Base-by-base conservation (phyloP, 1,140 invertebrate genomes). In the Ips typographus region DNA sequence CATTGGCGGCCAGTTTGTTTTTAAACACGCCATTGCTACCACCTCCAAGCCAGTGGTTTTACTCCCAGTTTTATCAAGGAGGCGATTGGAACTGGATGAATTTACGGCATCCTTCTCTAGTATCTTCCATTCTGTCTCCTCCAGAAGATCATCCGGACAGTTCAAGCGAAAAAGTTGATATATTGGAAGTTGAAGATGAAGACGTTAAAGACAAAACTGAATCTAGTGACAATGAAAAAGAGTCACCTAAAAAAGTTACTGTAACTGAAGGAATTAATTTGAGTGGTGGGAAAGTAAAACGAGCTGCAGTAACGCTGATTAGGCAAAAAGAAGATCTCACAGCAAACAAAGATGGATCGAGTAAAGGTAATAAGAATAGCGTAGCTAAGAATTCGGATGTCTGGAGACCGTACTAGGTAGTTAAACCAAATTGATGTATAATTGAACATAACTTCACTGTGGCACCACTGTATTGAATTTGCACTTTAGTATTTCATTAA, bases 21-120 rank as follows among this genome's bases (percentile, higher is more conserved):
- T 80, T 91, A 39, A 90, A 90, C 75, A 85, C 88, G 2, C 88
- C 89, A 0, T 79, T 91, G 4, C 75, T 90, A 47, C 88, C 88
- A n/a, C 88, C 88, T 2, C 88, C 89, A 1, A 88, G 88, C 42
- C 89, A 89, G 62, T 91, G 89, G 89, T 80, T 91, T 1, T 91
- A 91, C 76, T 88, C 87, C 0, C 89, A 90, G 74, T 81, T 91
- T 1, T 90, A 90, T 73, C 81, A 78, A 2, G 88, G 88, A 2
- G 88, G 87, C 71, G 81, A 83, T 62, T 87, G 88, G 73, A 84
- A 85, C 73, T 89, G 88, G 87, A 79, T 86, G 70, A 78, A 79
- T 53, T 73, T 86, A 5, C 77, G 85, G 78, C 84, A 85, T 71
- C 76, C 43, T 64, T 81, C 77, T 1, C 40, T 81, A 40, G 79